Conservation (phyloP, 2,113 vertebrate genomes). For the Ascaphus truei region DNA sequence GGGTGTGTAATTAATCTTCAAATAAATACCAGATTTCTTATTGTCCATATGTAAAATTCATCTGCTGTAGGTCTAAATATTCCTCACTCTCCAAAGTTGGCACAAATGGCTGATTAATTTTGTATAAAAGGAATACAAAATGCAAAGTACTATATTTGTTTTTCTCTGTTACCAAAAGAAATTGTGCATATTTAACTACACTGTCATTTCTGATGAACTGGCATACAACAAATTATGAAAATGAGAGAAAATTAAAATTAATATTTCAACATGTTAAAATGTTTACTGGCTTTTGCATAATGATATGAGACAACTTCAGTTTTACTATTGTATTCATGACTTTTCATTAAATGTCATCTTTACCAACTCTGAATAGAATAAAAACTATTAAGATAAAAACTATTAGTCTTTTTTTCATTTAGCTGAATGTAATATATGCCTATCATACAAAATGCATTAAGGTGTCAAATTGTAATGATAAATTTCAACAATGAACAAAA, state of each 20-base stretch:
- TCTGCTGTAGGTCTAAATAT: too few relatives aligned
- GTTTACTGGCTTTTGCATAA: slow-evolving; percentile 13
- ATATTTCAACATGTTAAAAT: not conserved
- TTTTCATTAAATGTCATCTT: not conserved
- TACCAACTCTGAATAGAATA: not conserved
- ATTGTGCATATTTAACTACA: not conserved
- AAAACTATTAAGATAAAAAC: not conserved
- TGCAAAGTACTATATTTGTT: not conserved
- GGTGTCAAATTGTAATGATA: too few relatives aligned
- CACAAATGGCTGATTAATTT: not conserved
- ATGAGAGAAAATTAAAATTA: not conserved
- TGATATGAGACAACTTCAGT: not conserved
- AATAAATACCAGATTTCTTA: too few relatives aligned
- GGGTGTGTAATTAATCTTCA: too few relatives aligned
- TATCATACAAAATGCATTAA: not conserved
- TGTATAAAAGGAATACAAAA: not conserved
- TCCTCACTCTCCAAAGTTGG: too few relatives aligned
- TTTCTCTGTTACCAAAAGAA: not conserved
- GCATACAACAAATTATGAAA: not conserved
- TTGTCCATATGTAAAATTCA: too few relatives aligned
- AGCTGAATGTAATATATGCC: not conserved
- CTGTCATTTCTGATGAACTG: not conserved
- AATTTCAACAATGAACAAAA: too few relatives aligned
- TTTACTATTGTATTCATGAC: slow-evolving; percentile 1
- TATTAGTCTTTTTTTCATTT: not conserved